Evolutionary conservation across 2,888 invertebrate species (phyloP).

Genomic region (Macrophya annulata): DNA sequence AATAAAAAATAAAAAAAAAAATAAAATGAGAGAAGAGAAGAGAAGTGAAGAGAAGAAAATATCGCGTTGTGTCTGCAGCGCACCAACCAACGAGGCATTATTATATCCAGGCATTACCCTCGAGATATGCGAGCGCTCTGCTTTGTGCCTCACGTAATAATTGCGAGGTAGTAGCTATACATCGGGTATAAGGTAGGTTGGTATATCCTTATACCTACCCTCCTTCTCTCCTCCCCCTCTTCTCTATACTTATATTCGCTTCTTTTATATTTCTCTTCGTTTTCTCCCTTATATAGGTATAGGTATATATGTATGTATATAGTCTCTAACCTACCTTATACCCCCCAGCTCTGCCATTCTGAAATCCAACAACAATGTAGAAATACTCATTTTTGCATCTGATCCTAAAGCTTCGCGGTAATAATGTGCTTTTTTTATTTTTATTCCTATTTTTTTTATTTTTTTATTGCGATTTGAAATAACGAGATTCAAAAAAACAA

Average conservation of each 20-base stretch:
- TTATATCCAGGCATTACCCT: slow-evolving; percentile 65
- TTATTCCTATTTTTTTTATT: not conserved
- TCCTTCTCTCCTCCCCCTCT: slow-evolving; percentile 30
- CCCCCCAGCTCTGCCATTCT: not conserved
- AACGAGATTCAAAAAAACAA: not conserved
- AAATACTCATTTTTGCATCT: slow-evolving; percentile 12
- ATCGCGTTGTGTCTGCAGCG: slow-evolving; percentile 66
- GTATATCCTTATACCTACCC: slow-evolving; percentile 52
- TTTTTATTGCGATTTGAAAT: not conserved
- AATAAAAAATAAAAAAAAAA: too few species aligned
- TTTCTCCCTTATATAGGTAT: not conserved
- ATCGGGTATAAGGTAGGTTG: slow-evolving; percentile 40
- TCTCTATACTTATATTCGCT: slow-evolving; percentile 28
- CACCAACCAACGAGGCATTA: slow-evolving; percentile 63
- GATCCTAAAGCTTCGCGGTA: slow-evolving; percentile 3
- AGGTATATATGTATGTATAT: too few species aligned
- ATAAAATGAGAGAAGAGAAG: not conserved
- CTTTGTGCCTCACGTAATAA: slow-evolving; percentile 71
- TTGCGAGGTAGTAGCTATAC: slow-evolving; percentile 66
- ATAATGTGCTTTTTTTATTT: not conserved
- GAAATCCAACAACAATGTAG: slow-evolving; percentile 27
- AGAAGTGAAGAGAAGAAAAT: slow-evolving; percentile 60
- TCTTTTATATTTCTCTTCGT: slow-evolving; percentile 38
- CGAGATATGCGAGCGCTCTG: slow-evolving; percentile 58
- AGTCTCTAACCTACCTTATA: too few species aligned